These are phyloP conservation scores for Phylloscopus whistleri DNA, from an alignment of 2,113 vertebrate species.

Conservation along the genomic window DNA sequence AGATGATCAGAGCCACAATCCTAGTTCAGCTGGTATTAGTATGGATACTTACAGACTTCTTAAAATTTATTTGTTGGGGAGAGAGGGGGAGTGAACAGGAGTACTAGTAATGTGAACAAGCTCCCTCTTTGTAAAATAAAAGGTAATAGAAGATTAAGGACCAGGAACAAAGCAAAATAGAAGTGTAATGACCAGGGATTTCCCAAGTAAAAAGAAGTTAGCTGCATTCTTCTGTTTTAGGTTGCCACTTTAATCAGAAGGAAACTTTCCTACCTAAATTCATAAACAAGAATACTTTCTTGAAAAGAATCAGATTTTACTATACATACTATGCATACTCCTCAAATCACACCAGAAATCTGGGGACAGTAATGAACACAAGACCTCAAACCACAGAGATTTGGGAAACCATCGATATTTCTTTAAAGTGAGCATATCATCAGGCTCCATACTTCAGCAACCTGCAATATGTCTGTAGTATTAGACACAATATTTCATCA, in stretches of 20 bases:
- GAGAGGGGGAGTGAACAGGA: neutral
- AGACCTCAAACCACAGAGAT: neutral
- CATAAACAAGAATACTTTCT: neutral
- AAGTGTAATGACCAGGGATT: neutral
- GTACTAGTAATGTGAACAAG: neutral
- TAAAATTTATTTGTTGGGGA: neutral
- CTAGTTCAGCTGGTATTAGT: neutral
- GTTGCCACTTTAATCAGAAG: neutral
- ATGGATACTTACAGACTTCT: neutral
- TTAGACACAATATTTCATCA: neutral
- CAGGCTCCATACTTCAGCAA: neutral
- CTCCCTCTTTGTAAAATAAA: neutral
- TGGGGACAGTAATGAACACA: neutral
- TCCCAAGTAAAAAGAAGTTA: neutral
- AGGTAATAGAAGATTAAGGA: neutral
- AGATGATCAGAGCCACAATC: neutral
- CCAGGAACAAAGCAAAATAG: neutral
- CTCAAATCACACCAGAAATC: neutral
- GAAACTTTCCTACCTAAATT: neutral
- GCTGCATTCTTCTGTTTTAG: neutral
- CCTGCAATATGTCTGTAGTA: neutral
- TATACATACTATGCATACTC: neutral
- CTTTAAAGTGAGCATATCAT: neutral
- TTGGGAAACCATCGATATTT: neutral
- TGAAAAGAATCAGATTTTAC: neutral